Evolutionary conservation across 2,797 vertebrate species (phyloP), one percentile per base, ranked within the genome.

Genomic region (Phyllotis vaccarum): DNA sequence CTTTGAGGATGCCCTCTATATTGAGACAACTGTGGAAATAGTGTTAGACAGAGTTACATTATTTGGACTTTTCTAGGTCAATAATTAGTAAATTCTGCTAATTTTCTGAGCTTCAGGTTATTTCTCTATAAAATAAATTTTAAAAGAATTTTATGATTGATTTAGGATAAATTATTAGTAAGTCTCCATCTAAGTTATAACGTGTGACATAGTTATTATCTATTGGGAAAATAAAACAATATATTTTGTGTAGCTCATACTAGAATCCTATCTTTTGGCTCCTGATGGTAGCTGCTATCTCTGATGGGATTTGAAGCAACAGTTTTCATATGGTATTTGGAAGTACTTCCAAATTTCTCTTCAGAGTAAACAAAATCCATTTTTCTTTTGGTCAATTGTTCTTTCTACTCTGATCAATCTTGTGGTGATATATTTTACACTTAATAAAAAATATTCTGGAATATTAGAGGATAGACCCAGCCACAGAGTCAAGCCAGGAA

Each of bases 21-120:
- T 52, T 93, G 46, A 95, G 81, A 58, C 56, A 93, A 89, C 49
- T 82, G 52, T 82, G 34, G 78, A 90, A 68, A 95, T 19, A 82
- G 1, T 88, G 16, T 79, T 89, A 27, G 19, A 60, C 34, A 64
- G 40, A 88, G 66, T 54, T 83, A 82, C 56, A 54, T 83, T 75
- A 54, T 58, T 89, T 46, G 29, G 46, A 40, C 52, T 87, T 43
- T 40, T 78, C 27, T 56, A 40, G 22, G 46, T 68, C 79, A 78
- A 19, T 10, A 75, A 34, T 6, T 66, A 66, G 46, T 16, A 52
- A 80, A 66, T 43, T 66, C 22, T 34, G 29, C 40, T 89, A 46
- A 54, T 24, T 87, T 60, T 93, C 58, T 91, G 52, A 27, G 24
- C 3, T 81, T 86, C 1, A 21, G 27, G 75, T 91, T 93, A 66